Evolutionary conservation across 2,888 invertebrate species (phyloP).

Genomic region (Apoda limacodes): DNA sequence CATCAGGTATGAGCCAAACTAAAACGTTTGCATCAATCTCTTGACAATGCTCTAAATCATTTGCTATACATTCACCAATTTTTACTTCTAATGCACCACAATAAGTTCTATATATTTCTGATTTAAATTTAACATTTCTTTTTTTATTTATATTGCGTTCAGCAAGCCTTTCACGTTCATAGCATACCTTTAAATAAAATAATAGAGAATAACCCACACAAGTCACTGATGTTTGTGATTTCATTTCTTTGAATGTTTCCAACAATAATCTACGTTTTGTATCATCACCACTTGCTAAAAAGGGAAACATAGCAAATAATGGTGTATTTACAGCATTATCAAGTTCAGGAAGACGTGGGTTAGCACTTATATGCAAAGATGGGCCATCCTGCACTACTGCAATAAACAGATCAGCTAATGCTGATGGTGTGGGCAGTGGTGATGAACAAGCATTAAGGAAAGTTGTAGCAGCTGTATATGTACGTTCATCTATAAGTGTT

Average conservation of each 20-base stretch:
- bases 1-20: slow-evolving; percentile 92
- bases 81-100: slow-evolving; percentile 85
- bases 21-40: slow-evolving; percentile 90
- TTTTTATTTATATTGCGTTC: slow-evolving; percentile 64
- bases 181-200: slow-evolving; percentile 86
- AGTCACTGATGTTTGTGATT: slow-evolving; percentile 72
- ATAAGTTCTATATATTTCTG: slow-evolving; percentile 89
- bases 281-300: slow-evolving; percentile 77
- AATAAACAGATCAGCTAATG: slow-evolving; percentile 54
- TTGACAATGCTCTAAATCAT: slow-evolving; percentile 90
- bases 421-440: slow-evolving; percentile 49
- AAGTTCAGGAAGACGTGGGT: slow-evolving; percentile 63
- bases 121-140: slow-evolving; percentile 78
- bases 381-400: slow-evolving; percentile 63
- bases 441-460: slow-evolving; percentile 45
- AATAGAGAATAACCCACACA: slow-evolving; percentile 87
- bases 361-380: slow-evolving; percentile 58
- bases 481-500: slow-evolving; percentile 55
- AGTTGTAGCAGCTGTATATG: slow-evolving; percentile 44
- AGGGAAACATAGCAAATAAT: slow-evolving; percentile 88
- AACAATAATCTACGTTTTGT: slow-evolving; percentile 83
- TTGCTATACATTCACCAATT: slow-evolving; percentile 77
- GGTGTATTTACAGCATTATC: slow-evolving; percentile 81
- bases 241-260: slow-evolving; percentile 84
- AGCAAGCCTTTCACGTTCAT: slow-evolving; percentile 65